These are phyloP conservation scores for Takifugu bimaculatus DNA, from an alignment of 2,113 vertebrate genomes.

Conservation along the genomic window DNA sequence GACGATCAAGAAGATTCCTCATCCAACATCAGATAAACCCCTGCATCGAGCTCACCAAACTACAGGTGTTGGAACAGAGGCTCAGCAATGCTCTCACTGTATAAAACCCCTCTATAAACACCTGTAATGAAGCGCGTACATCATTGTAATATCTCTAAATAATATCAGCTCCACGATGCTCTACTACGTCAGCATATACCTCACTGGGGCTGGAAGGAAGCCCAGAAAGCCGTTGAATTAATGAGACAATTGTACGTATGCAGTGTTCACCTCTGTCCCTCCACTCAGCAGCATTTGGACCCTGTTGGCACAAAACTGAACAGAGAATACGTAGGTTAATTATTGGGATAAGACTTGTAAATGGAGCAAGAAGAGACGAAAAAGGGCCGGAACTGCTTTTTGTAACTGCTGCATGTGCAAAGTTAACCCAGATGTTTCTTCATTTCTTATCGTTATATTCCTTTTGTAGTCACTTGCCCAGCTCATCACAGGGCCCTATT, in stretches of 20 bases:
- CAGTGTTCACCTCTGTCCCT: constrained; percentile 21
- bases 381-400: no score
- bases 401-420: no score
- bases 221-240: constrained; percentile 59
- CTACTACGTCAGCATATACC: not conserved
- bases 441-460: no score
- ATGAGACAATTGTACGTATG: constrained; percentile 40
- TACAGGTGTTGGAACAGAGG: no score
- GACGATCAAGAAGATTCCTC: no score
- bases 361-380: constrained; percentile 26
- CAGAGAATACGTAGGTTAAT: constrained; percentile 40
- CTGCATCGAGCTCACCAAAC: no score
- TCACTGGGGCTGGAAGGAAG: constrained; percentile 26
- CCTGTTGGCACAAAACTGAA: not conserved
- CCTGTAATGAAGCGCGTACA: constrained; percentile 45
- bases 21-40: no score
- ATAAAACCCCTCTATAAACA: constrained; percentile 28
- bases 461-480: no score
- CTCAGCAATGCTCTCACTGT: constrained; percentile 1
- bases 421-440: no score
- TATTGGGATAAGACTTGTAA: constrained; percentile 4
- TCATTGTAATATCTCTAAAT: constrained; percentile 45
- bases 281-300: not conserved
- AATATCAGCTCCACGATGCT: constrained; percentile 36
- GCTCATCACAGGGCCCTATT: constrained; percentile 41